Percentiles rank a stretch among this genome's conserved stretches.
phyloP scores from a whole-genome alignment of 2,113 vertebrate genomes.

The Pelvicachromis taeniatus region DNA sequence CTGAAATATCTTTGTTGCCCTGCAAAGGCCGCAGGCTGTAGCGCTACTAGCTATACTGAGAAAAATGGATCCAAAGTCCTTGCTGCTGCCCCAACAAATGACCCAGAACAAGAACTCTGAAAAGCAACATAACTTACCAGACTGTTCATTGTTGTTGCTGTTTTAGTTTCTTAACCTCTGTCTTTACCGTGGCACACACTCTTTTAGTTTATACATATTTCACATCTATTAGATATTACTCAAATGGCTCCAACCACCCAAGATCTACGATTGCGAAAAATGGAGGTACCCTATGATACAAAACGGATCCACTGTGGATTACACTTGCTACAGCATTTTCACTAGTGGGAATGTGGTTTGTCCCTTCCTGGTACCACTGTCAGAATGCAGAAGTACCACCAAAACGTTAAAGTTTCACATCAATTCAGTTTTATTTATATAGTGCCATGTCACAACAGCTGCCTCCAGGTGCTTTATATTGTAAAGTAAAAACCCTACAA shows the following conservation, averaged over 20 bases:
- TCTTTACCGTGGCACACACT: background rate
- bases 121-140: background rate
- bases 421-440: background rate
- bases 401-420: background rate
- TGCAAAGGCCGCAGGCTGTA: slow-evolving; percentile 4
- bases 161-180: background rate
- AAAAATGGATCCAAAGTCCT: background rate
- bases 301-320: background rate
- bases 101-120: background rate
- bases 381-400: background rate
- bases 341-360: background rate
- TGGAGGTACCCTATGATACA: background rate
- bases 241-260: background rate
- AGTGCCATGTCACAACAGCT: background rate
- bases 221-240: background rate
- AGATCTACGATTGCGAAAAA: background rate
- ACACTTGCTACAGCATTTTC: background rate
- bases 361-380: background rate
- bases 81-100: background rate
- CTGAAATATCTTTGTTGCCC: slow-evolving; percentile 30
- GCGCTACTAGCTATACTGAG: background rate
- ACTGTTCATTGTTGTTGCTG: background rate
- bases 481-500: background rate
- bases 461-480: background rate
- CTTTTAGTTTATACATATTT: background rate